phyloP scores from a whole-genome alignment of 2,113 vertebrate genomes.

The Onychostruthus taczanowskii region DNA sequence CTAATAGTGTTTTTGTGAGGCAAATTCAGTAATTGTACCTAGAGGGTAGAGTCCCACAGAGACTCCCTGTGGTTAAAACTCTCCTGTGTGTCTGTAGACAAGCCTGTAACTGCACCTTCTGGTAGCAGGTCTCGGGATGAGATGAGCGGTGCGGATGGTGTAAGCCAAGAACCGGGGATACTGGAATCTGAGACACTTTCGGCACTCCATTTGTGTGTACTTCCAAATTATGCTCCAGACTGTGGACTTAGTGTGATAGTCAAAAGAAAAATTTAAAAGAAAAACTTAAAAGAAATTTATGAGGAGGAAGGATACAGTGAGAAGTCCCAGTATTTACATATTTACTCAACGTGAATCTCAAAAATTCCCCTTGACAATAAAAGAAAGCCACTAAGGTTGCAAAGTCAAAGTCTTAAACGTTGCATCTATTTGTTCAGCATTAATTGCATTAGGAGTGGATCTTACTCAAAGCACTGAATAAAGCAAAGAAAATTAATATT shows the following conservation, averaged over 20 bases:
- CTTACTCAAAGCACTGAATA: background rate
- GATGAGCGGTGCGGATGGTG: fast-evolving
- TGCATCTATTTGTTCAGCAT: background rate
- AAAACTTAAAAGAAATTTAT: background rate
- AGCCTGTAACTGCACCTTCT: background rate
- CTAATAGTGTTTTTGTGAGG: background rate
- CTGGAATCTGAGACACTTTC: too few relatives aligned
- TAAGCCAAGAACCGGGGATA: background rate
- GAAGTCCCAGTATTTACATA: background rate
- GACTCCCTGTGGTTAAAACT: background rate
- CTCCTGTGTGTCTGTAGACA: background rate
- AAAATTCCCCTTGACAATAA: background rate
- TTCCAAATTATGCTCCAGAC: background rate
- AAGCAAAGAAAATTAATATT: background rate
- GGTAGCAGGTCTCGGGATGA: background rate
- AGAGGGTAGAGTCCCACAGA: background rate
- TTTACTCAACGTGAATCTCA: background rate
- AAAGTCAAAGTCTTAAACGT: background rate
- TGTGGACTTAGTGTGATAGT: background rate
- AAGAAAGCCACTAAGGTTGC: background rate
- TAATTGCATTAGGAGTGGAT: background rate
- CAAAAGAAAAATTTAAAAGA: background rate
- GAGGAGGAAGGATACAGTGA: background rate
- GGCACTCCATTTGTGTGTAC: background rate
- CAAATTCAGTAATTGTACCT: background rate